Conservation (phyloP, 2,113 vertebrate genomes). For the Chauna torquata region DNA sequence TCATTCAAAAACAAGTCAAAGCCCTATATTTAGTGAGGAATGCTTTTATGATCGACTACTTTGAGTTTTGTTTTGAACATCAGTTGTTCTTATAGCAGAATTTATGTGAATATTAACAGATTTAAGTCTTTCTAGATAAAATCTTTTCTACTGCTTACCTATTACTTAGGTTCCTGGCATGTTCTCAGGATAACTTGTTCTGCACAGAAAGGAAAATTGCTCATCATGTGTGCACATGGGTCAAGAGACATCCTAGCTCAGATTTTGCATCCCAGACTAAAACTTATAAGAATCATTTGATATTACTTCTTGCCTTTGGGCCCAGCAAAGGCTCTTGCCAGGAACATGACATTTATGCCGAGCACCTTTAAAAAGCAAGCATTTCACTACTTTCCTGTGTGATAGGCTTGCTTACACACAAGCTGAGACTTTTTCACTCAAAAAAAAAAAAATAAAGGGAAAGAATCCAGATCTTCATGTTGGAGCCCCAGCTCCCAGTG, state of each 20-base stretch:
- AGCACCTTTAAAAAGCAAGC: conserved; percentile 8
- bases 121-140: not conserved
- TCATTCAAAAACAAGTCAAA: not conserved
- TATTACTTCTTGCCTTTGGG: not conserved
- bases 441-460: not conserved
- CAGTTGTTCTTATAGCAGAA: not conserved
- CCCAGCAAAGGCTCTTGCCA: conserved; percentile 2
- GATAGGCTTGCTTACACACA: not conserved
- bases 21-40: not conserved
- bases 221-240: not conserved
- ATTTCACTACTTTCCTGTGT: not conserved
- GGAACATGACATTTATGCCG: not conserved
- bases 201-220: not conserved
- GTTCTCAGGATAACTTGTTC: not conserved
- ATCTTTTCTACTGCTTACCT: not conserved
- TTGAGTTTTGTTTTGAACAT: not conserved
- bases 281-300: not conserved
- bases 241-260: not conserved
- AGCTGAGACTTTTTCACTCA: not conserved
- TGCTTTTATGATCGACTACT: not conserved
- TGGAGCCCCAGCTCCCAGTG: not conserved
- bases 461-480: not conserved
- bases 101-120: not conserved
- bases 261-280: not conserved
- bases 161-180: not conserved